Evolutionary conservation across 1,140 invertebrate species (phyloP), one percentile per base, ranked within the genome.

Genomic region (Saxidomus purpurata): DNA sequence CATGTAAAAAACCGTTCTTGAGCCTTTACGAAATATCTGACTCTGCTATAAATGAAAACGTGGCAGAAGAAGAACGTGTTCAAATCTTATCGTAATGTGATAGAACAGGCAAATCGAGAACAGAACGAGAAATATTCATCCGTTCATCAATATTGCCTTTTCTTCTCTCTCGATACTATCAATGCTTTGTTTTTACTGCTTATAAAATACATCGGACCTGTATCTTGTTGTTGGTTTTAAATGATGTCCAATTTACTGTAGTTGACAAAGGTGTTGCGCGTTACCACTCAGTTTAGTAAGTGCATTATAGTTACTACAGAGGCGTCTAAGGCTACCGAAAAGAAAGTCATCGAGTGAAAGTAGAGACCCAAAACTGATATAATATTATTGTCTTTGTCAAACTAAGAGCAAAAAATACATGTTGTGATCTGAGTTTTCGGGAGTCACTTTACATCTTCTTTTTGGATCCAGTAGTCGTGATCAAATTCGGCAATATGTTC

Each of bases 381-480:
- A n/a, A n/a, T n/a, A n/a, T n/a, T n/a, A 13, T n/a, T 31, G 25
- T 77, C 28, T 6, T 49, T 47, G n/a, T 77, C 47, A 31, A 47
- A 77, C 25, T 36, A 47, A n/a, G 74, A 77, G n/a, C 74, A 77
- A 13, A 77, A 22, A n/a, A 49, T n/a, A n/a, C 74, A 77, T 13
- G 74, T 77, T n/a, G 74, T 47, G n/a, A 47, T 77, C 69, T 28
- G 69, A 15, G 69, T 74, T 74, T 43, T 74, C 19, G 36, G 40
- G 19, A 74, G 34, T 36, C 69, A 13, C 31, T 47, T 77, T 13
- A 47, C 34, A 34, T 77, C 47, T 25, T 47, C 40, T 6, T 9
- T 77, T 13, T 43, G 9, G 0, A 38, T 25, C 74, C 74, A 77
- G 22, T 77, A 77, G 17, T 13, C 13, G 38, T 77, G 74, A 43